A percentile compares a stretch with the other conserved stretches of the same genome.
These are phyloP conservation scores for Mylabris sibirica DNA, from an alignment of 2,888 invertebrate genomes.

Conservation along the genomic window DNA sequence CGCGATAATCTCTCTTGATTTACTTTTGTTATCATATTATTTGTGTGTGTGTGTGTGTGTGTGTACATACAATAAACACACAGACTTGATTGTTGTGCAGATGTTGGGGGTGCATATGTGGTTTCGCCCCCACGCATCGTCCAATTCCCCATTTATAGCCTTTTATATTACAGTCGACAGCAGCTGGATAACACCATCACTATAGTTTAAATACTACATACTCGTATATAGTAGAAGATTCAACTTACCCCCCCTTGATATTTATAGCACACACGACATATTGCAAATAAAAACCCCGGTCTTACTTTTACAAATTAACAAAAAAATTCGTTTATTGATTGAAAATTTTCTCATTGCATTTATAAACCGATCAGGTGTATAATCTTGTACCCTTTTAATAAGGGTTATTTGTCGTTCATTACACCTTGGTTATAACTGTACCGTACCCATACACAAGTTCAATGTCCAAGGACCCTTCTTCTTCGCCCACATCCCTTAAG, in stretches of 20 bases:
- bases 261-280: constrained; percentile 29
- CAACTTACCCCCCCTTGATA: constrained; percentile 31
- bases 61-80: constrained; percentile 7
- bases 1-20: constrained; percentile 2
- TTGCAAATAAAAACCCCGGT: constrained; percentile 37
- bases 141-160: constrained; percentile 17
- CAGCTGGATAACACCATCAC: constrained; percentile 26
- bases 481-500: constrained; percentile 43
- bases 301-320: constrained; percentile 11
- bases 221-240: too few species aligned
- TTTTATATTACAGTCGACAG: constrained; percentile 22
- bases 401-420: constrained; percentile 40
- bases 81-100: constrained; percentile 21
- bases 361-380: constrained; percentile 20
- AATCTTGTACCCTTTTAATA: constrained; percentile 16
- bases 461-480: constrained; percentile 42
- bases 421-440: constrained; percentile 47
- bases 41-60: background rate
- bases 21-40: constrained; percentile 5
- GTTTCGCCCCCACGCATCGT: constrained; percentile 31
- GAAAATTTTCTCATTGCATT: background rate
- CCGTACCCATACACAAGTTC: constrained; percentile 42
- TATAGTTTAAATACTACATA: background rate
- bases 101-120: constrained; percentile 26
- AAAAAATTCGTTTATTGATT: too few species aligned